Conservation (phyloP, 2,113 vertebrate species). For the Perccottus glenii region DNA sequence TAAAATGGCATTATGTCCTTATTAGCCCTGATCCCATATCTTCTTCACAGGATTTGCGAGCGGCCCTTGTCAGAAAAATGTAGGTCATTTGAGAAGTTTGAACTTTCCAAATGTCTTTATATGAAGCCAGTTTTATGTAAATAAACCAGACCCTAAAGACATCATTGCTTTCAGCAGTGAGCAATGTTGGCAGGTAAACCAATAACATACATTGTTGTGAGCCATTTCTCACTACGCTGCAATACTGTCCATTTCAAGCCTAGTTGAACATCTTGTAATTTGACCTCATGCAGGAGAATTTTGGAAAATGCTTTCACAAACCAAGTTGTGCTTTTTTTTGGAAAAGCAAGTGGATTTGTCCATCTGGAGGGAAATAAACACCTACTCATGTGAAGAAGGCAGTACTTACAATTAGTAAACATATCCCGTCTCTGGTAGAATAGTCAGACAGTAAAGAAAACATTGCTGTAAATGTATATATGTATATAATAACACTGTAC, state of each 20-base stretch:
- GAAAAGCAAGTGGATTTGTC: constrained; percentile 22
- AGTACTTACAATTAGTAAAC: constrained; percentile 31
- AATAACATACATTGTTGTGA: not conserved
- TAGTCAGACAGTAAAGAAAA: not conserved
- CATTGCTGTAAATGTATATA: too few species aligned
- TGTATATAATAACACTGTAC: too few species aligned
- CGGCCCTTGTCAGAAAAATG: not conserved
- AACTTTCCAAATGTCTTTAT: not conserved
- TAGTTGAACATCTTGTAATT: constrained; percentile 20
- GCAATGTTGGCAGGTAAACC: not conserved
- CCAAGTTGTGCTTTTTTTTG: not conserved
- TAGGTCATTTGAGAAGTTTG: not conserved
- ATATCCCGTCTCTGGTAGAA: constrained; percentile 12
- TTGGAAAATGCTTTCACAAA: not conserved
- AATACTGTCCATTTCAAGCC: constrained; percentile 28
- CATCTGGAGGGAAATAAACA: constrained; percentile 21
- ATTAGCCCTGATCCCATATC: not conserved
- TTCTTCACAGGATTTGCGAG: not conserved
- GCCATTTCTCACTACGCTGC: constrained; percentile 5
- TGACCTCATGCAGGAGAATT: not conserved
- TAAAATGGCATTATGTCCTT: too few species aligned
- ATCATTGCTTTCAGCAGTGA: not conserved
- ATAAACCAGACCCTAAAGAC: not conserved
- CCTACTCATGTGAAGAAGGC: constrained; percentile 22
- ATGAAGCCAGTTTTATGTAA: not conserved